These are phyloP conservation scores for Muntiacus reevesi DNA, from an alignment of 2,113 vertebrate species.

Conservation along the genomic window DNA sequence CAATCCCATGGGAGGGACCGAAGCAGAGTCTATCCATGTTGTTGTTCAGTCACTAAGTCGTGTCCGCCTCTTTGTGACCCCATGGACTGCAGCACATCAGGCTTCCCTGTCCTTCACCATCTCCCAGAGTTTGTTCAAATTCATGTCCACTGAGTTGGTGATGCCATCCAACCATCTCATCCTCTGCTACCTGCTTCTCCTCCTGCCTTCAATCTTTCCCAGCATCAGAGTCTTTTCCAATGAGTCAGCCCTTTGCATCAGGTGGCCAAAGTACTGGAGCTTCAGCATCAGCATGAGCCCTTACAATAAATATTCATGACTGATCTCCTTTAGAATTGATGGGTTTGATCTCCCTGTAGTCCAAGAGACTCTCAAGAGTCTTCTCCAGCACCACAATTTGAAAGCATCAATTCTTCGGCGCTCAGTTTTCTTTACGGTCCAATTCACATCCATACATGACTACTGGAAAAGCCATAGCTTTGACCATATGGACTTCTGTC, in stretches of 20 bases:
- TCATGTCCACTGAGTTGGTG: neutral
- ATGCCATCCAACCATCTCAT: neutral
- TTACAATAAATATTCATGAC: neutral
- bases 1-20: neutral
- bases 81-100: neutral
- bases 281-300: neutral
- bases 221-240: neutral
- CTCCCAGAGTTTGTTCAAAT: neutral
- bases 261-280: neutral
- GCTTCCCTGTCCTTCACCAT: neutral
- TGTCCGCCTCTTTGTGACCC: neutral
- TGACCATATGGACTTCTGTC: neutral
- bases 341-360: neutral
- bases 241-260: neutral
- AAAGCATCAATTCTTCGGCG: accelerated
- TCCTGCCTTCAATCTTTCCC: neutral
- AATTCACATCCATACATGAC: neutral
- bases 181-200: neutral
- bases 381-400: neutral
- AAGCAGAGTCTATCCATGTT: neutral
- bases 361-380: neutral
- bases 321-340: neutral
- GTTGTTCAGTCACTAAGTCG: neutral
- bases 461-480: neutral
- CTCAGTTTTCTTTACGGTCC: neutral